A percentile compares a stretch with the other conserved stretches of the same genome.
Evolutionary conservation across 1,140 invertebrate species (phyloP).

Genomic region (Tetragnatha versicolor): DNA sequence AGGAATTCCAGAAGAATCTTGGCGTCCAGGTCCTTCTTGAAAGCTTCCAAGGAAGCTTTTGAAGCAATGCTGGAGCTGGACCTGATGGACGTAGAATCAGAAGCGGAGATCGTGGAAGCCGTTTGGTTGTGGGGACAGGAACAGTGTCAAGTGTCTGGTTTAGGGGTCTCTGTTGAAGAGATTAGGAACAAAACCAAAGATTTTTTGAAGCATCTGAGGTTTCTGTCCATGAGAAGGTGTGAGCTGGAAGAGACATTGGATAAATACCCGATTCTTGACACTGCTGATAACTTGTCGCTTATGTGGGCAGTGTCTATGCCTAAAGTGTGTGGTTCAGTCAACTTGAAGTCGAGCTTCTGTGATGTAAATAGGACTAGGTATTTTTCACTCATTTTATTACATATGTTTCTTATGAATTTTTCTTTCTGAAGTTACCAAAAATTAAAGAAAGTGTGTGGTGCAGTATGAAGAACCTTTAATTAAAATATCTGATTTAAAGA

Average conservation of each 20-base stretch:
- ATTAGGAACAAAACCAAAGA: neutral
- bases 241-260: neutral
- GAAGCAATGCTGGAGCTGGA: slow-evolving; percentile 13
- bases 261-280: slow-evolving; percentile 17
- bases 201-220: slow-evolving; percentile 21
- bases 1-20: slow-evolving; percentile 30
- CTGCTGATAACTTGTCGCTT: neutral
- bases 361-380: slow-evolving; percentile 12
- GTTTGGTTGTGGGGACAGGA: slow-evolving; percentile 24
- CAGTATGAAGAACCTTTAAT: no score
- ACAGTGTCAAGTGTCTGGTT: neutral
- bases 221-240: neutral
- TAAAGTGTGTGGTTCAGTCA: neutral
- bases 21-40: neutral
- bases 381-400: neutral
- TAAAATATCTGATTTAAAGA: no score
- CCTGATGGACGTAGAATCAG: slow-evolving; percentile 31
- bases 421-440: no score
- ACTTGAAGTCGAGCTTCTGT: slow-evolving; percentile 12
- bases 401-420: no score
- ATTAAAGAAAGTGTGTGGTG: no score
- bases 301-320: slow-evolving; percentile 21
- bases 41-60: neutral
- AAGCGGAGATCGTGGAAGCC: slow-evolving; percentile 12
- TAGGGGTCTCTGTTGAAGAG: neutral